phyloP scores from a whole-genome alignment of 2,888 invertebrate species.

The Athetis lepigone region DNA sequence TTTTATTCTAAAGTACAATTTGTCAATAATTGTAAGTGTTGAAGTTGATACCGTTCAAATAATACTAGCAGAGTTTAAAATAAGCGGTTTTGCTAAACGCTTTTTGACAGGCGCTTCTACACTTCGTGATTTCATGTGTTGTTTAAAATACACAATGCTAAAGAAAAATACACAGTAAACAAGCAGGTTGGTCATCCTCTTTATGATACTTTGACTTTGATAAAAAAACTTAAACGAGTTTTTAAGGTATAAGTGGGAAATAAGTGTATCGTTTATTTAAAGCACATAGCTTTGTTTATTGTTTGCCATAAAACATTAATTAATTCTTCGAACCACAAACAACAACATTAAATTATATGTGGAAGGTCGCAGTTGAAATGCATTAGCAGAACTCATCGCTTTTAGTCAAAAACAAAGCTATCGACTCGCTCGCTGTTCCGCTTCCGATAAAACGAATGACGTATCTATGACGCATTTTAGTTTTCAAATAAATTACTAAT shows the following conservation, averaged over 20 bases:
- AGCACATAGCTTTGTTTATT: neutral
- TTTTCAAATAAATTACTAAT: conserved; percentile 13
- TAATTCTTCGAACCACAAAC: neutral
- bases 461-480: conserved; percentile 2
- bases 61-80: neutral
- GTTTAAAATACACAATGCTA: too few species aligned
- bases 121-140: too few species aligned
- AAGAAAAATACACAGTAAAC: too few species aligned
- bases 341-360: neutral
- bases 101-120: neutral
- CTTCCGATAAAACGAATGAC: neutral
- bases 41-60: too few species aligned
- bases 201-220: too few species aligned
- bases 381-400: neutral
- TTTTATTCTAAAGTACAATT: too few species aligned
- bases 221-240: too few species aligned
- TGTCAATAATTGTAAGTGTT: too few species aligned
- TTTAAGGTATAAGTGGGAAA: too few species aligned
- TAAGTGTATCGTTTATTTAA: too few species aligned
- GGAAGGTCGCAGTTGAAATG: neutral
- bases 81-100: conserved; percentile 2
- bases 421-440: neutral
- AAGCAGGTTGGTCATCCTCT: too few species aligned
- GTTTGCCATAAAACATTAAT: neutral
- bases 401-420: neutral